Percentiles rank a stretch among this genome's conserved stretches.
Evolutionary conservation across 2,113 vertebrate genomes (phyloP).

Genomic region (Lethenteron camtschaticum): DNA sequence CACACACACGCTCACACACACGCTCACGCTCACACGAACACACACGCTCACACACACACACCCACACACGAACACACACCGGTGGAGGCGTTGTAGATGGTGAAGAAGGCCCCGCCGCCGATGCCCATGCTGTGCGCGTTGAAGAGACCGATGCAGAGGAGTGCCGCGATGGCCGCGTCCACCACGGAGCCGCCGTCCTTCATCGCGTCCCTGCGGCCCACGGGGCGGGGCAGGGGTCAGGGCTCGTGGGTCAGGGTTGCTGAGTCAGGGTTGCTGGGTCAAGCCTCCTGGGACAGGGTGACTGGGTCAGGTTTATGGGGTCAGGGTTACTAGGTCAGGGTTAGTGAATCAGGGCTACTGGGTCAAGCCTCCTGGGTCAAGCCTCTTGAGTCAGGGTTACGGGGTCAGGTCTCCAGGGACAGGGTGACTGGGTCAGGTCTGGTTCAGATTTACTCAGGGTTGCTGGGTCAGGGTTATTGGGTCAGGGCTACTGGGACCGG

Average conservation of each 20-base stretch:
- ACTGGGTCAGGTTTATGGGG: not conserved
- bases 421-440: no score
- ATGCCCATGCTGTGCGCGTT: constrained; percentile 6
- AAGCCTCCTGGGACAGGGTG: not conserved
- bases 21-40: no score
- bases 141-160: not conserved
- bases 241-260: not conserved
- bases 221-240: not conserved
- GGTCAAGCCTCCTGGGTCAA: not conserved
- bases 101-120: not conserved
- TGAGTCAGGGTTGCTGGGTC: not conserved
- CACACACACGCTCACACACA: no score
- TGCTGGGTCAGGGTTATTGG: no score
- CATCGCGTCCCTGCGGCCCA: constrained; percentile 1
- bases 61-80: not conserved
- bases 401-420: no score
- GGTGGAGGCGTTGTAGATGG: not conserved
- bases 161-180: not conserved
- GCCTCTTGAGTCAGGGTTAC: no score
- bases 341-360: not conserved
- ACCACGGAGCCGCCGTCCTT: not conserved
- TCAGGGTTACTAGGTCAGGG: not conserved
- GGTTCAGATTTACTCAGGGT: no score
- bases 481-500: no score
- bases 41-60: no score